Conservation (phyloP, 1,140 invertebrate species). For the Muscidifurax raptorellus region DNA sequence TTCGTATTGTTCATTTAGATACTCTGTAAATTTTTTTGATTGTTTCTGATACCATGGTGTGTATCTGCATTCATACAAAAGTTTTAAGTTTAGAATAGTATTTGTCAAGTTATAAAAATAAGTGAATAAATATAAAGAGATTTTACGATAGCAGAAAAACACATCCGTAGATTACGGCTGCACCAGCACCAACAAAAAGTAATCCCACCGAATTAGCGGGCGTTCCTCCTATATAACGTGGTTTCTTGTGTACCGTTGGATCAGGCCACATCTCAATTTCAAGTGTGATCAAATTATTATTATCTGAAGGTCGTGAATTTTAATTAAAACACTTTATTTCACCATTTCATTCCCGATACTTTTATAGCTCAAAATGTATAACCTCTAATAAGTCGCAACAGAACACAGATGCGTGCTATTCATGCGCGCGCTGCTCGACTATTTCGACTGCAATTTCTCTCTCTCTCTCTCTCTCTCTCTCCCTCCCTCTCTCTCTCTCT, state of each 20-base stretch:
- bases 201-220: constrained; percentile 35
- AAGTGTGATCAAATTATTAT: not conserved
- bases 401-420: too few species aligned
- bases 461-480: not conserved
- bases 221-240: constrained; percentile 53
- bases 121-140: not conserved
- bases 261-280: constrained; percentile 54
- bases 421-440: not conserved
- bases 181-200: not conserved
- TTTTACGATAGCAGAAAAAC: not conserved
- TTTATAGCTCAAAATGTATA: not conserved
- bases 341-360: not conserved
- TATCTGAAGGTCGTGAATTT: not conserved
- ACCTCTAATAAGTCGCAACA: not conserved
- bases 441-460: not conserved
- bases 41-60: not conserved
- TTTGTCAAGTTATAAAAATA: not conserved
- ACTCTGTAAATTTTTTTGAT: not conserved
- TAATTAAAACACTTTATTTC: not conserved
- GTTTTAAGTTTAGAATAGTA: not conserved
- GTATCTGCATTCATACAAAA: constrained; percentile 15
- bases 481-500: too few species aligned
- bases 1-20: not conserved
- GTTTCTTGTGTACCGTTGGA: constrained; percentile 52
- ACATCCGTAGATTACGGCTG: not conserved